phyloP scores from a whole-genome alignment of 2,797 vertebrate species.

The Mallotus villosus region DNA sequence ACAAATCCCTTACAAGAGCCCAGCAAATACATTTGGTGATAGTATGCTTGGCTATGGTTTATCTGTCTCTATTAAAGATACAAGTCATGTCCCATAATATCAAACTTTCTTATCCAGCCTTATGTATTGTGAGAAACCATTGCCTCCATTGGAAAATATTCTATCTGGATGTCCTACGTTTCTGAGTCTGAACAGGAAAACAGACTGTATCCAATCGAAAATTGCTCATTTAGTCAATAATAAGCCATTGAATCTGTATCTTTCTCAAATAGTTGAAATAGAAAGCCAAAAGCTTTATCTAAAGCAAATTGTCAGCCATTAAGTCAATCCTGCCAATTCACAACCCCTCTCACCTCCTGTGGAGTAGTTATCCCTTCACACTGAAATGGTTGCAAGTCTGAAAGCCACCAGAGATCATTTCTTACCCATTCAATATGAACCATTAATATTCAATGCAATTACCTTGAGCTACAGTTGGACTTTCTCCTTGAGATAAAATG shows the following conservation, averaged over 20 bases:
- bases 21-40: conserved; percentile 59
- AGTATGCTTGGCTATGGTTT: conserved; percentile 50
- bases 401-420: conserved; percentile 35
- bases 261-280: neutral
- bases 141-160: neutral
- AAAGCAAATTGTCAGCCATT: conserved; percentile 8
- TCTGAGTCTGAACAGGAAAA: neutral
- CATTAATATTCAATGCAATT: conserved; percentile 53
- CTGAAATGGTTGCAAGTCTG: conserved; percentile 24
- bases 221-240: neutral
- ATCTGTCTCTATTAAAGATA: conserved; percentile 62
- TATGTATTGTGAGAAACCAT: neutral
- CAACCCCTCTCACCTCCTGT: conserved; percentile 10
- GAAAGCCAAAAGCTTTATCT: neutral
- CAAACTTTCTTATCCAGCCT: conserved; percentile 38
- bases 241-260: neutral
- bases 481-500: conserved; percentile 31
- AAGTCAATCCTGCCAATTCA: conserved; percentile 19
- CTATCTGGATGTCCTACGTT: neutral
- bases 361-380: conserved; percentile 28
- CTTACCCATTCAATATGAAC: conserved; percentile 33
- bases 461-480: conserved; percentile 32
- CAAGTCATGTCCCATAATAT: conserved; percentile 61
- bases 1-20: conserved; percentile 57
- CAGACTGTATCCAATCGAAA: neutral